Evolutionary conservation across 1,140 invertebrate species (phyloP).

Genomic region (Trachymyrmex septentrionalis): DNA sequence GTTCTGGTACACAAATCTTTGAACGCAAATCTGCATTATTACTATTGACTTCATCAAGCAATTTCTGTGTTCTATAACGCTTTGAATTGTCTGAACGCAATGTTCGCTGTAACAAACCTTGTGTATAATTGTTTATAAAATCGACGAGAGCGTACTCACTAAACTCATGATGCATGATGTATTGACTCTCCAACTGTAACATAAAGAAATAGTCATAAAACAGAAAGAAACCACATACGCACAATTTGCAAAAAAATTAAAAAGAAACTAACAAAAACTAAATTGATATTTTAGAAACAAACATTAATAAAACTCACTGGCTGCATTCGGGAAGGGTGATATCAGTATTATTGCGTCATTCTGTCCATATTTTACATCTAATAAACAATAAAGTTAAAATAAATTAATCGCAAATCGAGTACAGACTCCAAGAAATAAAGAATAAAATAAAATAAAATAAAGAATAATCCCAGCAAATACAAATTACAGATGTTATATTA

Average conservation of each 20-base stretch:
- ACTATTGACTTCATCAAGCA: constrained; percentile 72
- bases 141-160: constrained; percentile 87
- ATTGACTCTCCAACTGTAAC: constrained; percentile 90
- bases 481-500: no score
- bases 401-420: no score
- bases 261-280: background rate
- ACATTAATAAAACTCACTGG: no score
- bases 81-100: constrained; percentile 82
- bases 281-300: background rate
- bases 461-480: no score
- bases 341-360: no score
- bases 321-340: no score
- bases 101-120: constrained; percentile 87
- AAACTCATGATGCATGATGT: constrained; percentile 88
- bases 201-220: constrained; percentile 63
- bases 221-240: background rate
- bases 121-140: constrained; percentile 90
- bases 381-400: no score
- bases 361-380: no score
- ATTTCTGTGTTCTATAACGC: constrained; percentile 73
- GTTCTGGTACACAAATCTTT: constrained; percentile 87
- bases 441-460: no score
- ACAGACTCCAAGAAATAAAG: no score
- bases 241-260: background rate
- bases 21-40: constrained; percentile 61